Conservation (phyloP, 1,140 invertebrate species). For the Neotoxoptera formosana region DNA sequence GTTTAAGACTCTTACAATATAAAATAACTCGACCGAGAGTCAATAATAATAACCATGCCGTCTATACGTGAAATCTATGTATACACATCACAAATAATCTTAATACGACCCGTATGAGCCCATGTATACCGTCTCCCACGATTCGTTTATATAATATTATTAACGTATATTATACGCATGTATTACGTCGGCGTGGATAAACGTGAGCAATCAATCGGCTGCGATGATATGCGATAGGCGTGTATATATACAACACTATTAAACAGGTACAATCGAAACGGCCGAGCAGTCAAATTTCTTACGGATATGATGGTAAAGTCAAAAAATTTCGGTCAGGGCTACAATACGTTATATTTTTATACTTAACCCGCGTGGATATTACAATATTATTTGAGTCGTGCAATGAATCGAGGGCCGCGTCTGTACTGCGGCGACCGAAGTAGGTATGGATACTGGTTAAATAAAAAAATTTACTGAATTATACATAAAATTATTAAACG, state of each 20-base stretch:
- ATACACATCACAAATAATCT: neutral
- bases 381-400: neutral
- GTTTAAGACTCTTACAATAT: neutral
- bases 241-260: neutral
- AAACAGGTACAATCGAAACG: neutral
- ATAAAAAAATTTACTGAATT: neutral
- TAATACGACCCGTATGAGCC: neutral
- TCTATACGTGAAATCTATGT: neutral
- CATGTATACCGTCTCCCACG: neutral
- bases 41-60: neutral
- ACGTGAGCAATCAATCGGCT: neutral
- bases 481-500: neutral
- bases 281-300: neutral
- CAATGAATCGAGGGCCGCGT: neutral
- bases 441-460: neutral
- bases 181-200: neutral
- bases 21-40: neutral
- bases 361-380: neutral
- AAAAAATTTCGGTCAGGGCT: conserved; percentile 21
- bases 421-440: neutral
- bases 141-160: neutral
- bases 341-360: neutral
- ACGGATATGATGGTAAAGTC: neutral
- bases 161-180: neutral
- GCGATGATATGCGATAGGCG: neutral